Conservation (phyloP, 2,888 invertebrate genomes). For the Cetonia aurata region DNA sequence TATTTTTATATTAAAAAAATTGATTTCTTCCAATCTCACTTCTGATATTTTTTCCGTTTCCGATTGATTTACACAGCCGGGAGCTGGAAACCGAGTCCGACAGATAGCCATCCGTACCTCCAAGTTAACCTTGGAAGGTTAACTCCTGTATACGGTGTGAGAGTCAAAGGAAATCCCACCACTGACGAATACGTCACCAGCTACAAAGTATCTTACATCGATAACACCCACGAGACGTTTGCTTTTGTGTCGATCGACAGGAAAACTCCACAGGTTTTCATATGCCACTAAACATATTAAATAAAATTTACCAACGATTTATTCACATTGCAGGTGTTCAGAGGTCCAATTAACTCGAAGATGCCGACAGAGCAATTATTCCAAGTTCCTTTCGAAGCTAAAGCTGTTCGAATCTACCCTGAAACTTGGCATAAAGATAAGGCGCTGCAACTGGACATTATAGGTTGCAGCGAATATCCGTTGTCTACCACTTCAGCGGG, state of each 20-base stretch:
- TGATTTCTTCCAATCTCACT: neutral
- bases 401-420: constrained; percentile 78
- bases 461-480: constrained; percentile 74
- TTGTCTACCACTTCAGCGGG: neutral
- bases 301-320: neutral
- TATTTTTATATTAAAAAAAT: constrained; percentile 35
- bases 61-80: constrained; percentile 64
- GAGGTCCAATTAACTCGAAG: constrained; percentile 76
- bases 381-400: constrained; percentile 80
- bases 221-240: constrained; percentile 66
- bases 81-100: constrained; percentile 77
- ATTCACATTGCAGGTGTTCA: constrained; percentile 71
- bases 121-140: constrained; percentile 72
- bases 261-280: constrained; percentile 66
- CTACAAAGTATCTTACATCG: constrained; percentile 80
- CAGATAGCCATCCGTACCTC: constrained; percentile 76
- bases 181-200: constrained; percentile 83
- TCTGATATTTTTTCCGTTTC: neutral
- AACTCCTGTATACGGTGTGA: constrained; percentile 81
- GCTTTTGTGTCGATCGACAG: constrained; percentile 49
- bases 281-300: neutral
- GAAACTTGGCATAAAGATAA: constrained; percentile 80
- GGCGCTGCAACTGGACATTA: constrained; percentile 76
- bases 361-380: constrained; percentile 76
- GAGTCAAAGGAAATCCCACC: constrained; percentile 78